Base-by-base conservation (phyloP, 1,140 invertebrate species). In the Eupeodes corollae region DNA sequence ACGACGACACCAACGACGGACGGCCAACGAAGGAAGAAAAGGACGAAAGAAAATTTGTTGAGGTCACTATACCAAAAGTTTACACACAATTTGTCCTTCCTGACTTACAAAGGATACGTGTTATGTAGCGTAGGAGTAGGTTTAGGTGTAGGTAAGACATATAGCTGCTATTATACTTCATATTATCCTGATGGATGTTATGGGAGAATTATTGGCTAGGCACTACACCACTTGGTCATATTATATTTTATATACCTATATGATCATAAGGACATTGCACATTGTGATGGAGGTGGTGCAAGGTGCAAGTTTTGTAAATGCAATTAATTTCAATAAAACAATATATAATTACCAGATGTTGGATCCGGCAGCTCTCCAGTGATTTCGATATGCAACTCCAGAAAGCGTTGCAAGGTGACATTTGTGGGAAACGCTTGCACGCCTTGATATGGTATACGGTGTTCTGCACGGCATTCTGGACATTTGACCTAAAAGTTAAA, bases 381-480 rank as follows among this genome's bases (percentile, higher is more conserved):
- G 49, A 93, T 93, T 71, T 93, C 86, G 68, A 91, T 88, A 64
- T 91, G 94, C 37, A 97, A 77, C 68, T 98, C 93, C 48, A 98
- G 75, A 71, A 98, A 98, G 42, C 91, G 76, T 70, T 93, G 89
- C 19, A 98, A 75, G 26, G 94, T 98, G 5, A 96, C 91, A 72
- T 98, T 98, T 54, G 89, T 95, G 35, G 91, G 93, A 69, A 93
- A 95, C 16, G 86, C 88, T 72, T 92, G 90, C 14, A 96, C 88
- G 30, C 93, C 93, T 72, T 95, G 89, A 70, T 93, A 95, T 35
- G 94, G 93, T 59, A 98, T 92, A 48, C 91, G 78, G 74, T 98
- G 93, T 74, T 98, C 94, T 42, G 92, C 90, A 47, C 95, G 79
- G 67, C 96, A 99, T 83, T 99, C 95, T 61, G 96, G 95, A 78